A percentile compares a stretch with the other conserved stretches of the same genome.
These are phyloP conservation scores for Polypterus bichir DNA, from an alignment of 2,113 vertebrate species.

Conservation along the genomic window DNA sequence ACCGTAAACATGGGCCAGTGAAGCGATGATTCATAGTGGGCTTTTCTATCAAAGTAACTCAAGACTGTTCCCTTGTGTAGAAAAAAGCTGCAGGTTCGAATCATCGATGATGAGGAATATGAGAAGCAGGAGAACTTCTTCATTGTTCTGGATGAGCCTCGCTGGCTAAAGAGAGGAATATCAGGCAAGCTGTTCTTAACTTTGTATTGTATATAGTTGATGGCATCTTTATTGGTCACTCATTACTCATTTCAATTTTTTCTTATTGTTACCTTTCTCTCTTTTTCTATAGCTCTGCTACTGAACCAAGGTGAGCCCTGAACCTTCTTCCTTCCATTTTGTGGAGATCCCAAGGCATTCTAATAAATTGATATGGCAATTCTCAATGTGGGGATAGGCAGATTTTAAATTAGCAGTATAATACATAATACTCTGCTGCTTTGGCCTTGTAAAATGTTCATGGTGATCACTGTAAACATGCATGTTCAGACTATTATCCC, in stretches of 20 bases:
- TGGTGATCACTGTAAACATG: no score
- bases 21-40: no score
- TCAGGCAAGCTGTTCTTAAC: slow-evolving; percentile 51
- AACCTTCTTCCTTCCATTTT: not conserved
- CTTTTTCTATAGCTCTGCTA: slow-evolving; percentile 50
- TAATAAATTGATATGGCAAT: no score
- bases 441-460: no score
- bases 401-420: no score
- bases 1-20: no score
- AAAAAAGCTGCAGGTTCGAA: slow-evolving; percentile 71
- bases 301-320: slow-evolving; percentile 69
- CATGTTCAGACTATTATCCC: no score
- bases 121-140: slow-evolving; percentile 86
- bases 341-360: no score
- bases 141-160: slow-evolving; percentile 74
- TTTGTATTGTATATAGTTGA: not conserved
- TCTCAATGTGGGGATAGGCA: no score
- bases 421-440: no score
- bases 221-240: not conserved
- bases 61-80: slow-evolving; percentile 19
- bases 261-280: slow-evolving; percentile 22
- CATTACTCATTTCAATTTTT: not conserved
- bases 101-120: slow-evolving; percentile 81
- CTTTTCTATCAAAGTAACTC: no score
- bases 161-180: slow-evolving; percentile 84